Percentiles rank a stretch among this genome's conserved stretches.
These are phyloP conservation scores for Drosophila virilis DNA, from an alignment of 1,140 invertebrate species.

Conservation along the genomic window DNA sequence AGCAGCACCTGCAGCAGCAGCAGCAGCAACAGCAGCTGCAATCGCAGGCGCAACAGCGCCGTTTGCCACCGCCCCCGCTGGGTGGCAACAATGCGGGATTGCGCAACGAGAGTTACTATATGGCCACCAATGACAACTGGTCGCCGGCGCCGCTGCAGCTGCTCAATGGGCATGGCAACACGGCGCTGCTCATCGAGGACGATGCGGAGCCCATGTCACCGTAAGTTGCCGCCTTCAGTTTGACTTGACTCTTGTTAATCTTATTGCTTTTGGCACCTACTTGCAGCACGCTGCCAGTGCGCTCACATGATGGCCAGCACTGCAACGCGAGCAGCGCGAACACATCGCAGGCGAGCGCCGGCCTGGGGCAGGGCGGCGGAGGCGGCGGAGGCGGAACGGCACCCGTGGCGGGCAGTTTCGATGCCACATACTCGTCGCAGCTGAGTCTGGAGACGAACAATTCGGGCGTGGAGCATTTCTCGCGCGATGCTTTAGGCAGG, in stretches of 20 bases:
- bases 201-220: conserved; percentile 84
- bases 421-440: conserved; percentile 91
- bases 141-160: conserved; percentile 74
- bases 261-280: background rate
- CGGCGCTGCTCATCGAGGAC: conserved; percentile 89
- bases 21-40: conserved; percentile 53
- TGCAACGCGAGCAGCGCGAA: conserved; percentile 71
- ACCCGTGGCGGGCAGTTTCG: conserved; percentile 75
- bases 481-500: conserved; percentile 95
- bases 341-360: conserved; percentile 38
- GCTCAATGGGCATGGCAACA: conserved; percentile 70
- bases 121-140: conserved; percentile 87
- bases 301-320: conserved; percentile 71
- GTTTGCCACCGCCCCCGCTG: conserved; percentile 41
- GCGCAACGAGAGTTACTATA: conserved; percentile 94
- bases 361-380: conserved; percentile 14
- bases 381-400: conserved; percentile 9
- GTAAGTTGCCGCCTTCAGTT: conserved; percentile 46
- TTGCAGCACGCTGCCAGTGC: conserved; percentile 71
- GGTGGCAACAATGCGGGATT: conserved; percentile 80
- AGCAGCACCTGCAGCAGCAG: conserved; percentile 47
- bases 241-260: background rate
- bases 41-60: conserved; percentile 46
- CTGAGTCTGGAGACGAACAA: conserved; percentile 90
- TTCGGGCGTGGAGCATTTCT: conserved; percentile 88